phyloP scores from a whole-genome alignment of 2,888 invertebrate species.

The Oligia fasciuncula region DNA sequence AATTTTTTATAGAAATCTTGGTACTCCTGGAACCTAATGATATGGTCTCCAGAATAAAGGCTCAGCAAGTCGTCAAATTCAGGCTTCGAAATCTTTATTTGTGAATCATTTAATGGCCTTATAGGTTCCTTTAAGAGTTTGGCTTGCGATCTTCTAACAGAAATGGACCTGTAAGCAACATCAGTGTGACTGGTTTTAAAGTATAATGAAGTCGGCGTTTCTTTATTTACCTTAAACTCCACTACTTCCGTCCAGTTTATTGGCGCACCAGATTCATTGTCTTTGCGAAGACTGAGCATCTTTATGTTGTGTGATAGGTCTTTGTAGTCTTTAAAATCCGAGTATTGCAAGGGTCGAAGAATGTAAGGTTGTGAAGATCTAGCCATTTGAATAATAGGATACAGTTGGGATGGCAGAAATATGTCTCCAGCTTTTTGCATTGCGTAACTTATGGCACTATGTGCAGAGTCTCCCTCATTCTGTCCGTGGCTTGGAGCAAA shows the following conservation, averaged over 20 bases:
- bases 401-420: neutral
- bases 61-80: neutral
- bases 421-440: neutral
- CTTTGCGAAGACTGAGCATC: too few relatives aligned
- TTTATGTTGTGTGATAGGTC: too few relatives aligned
- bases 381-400: constrained; percentile 1
- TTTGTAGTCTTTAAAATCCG: too few relatives aligned
- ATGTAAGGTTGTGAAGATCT: too few relatives aligned
- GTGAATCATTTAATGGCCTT: constrained; percentile 2
- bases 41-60: neutral
- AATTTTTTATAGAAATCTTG: neutral
- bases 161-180: neutral
- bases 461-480: neutral
- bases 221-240: too few relatives aligned
- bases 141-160: neutral
- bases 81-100: neutral
- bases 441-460: neutral
- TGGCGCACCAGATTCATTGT: too few relatives aligned
- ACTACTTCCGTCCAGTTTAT: too few relatives aligned
- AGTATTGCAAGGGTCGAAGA: too few relatives aligned
- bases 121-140: neutral
- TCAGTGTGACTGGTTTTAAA: too few relatives aligned
- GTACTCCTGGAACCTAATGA: neutral
- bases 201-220: too few relatives aligned
- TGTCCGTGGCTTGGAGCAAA: too few relatives aligned